Evolutionary conservation across 2,888 invertebrate species (phyloP).

Genomic region (Toxonevra muliebris): DNA sequence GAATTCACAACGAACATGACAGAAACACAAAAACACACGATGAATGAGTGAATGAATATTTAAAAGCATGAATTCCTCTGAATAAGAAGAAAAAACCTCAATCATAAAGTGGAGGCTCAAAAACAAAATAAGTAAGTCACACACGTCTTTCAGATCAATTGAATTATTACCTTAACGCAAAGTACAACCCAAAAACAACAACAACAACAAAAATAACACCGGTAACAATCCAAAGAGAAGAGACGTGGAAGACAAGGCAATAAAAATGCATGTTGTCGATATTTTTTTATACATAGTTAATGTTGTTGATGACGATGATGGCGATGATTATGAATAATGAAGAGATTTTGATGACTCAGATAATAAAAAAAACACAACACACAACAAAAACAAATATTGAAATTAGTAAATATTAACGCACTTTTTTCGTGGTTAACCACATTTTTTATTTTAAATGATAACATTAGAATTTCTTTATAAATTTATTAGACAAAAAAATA

Average conservation of each 20-base stretch:
- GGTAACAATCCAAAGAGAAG: too few species aligned
- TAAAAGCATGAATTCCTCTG: not conserved
- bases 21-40: not conserved
- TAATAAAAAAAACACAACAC: too few species aligned
- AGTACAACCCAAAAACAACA: not conserved
- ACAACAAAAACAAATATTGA: too few species aligned
- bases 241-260: too few species aligned
- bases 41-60: slow-evolving; percentile 3
- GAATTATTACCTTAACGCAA: slow-evolving; percentile 9
- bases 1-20: slow-evolving; percentile 14
- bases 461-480: too few species aligned
- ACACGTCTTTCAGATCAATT: slow-evolving; percentile 10
- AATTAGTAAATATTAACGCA: too few species aligned
- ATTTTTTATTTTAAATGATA: too few species aligned
- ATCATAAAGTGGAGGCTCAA: not conserved
- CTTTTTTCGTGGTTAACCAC: too few species aligned
- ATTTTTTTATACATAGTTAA: too few species aligned
- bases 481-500: too few species aligned
- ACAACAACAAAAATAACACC: not conserved
- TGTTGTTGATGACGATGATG: not conserved
- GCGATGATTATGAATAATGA: not conserved
- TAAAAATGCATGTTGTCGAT: too few species aligned
- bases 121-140: slow-evolving; percentile 1
- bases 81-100: not conserved
- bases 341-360: too few species aligned